Conservation (phyloP, 2,888 invertebrate genomes). For the Linnaemya tessellans region DNA sequence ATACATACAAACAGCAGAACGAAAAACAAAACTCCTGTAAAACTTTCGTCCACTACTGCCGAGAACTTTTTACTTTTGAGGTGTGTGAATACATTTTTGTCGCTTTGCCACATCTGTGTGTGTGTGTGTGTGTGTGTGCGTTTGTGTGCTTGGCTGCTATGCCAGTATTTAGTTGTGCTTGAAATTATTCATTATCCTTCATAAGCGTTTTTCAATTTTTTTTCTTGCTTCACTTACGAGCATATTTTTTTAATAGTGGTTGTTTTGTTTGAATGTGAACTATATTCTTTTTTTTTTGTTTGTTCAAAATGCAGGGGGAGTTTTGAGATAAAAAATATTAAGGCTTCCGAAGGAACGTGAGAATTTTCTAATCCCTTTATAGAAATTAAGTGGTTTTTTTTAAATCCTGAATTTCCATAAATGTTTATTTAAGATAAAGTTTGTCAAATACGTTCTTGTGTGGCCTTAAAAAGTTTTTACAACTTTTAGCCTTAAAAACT, state of each 20-base stretch:
- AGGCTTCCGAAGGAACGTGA: slow-evolving; percentile 57
- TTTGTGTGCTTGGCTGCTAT: slow-evolving; percentile 13
- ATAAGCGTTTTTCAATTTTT: slow-evolving; percentile 39
- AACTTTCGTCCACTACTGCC: slow-evolving; percentile 44
- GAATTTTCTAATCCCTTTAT: slow-evolving; percentile 58
- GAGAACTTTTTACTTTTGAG: slow-evolving; percentile 6
- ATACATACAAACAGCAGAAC: background rate
- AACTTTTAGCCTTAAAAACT: too few species aligned
- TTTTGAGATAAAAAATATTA: slow-evolving; percentile 37
- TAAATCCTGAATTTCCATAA: slow-evolving; percentile 8
- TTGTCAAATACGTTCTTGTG: background rate
- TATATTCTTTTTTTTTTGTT: slow-evolving; percentile 13
- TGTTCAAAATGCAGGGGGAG: slow-evolving; percentile 55
- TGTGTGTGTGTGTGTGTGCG: slow-evolving; percentile 11
- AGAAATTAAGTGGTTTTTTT: background rate
- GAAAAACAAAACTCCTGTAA: slow-evolving; percentile 20
- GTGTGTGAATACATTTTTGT: slow-evolving; percentile 37
- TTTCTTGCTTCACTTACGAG: background rate
- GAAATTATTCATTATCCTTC: slow-evolving; percentile 67
- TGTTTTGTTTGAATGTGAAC: slow-evolving; percentile 53
- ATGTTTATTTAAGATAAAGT: background rate
- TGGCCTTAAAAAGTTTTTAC: background rate
- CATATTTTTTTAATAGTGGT: slow-evolving; percentile 56
- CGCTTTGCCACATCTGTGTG: background rate
- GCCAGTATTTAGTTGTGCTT: slow-evolving; percentile 12